These are phyloP conservation scores for Lasius fuliginosus DNA, from an alignment of 2,888 invertebrate species.

Conservation along the genomic window DNA sequence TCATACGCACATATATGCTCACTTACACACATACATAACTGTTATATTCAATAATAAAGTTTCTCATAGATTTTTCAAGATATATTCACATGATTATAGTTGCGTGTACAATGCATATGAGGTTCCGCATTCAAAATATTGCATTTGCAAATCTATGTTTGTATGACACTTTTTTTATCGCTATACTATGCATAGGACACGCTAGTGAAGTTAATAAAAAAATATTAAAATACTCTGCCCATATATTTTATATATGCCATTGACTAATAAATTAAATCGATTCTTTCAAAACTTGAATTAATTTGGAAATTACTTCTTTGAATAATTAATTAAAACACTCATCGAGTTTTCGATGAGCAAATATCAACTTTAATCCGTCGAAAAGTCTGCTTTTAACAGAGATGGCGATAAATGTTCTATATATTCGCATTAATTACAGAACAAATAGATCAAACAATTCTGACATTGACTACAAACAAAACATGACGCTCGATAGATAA, in stretches of 20 bases:
- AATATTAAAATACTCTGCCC: not conserved
- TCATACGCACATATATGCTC: not conserved
- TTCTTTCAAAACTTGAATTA: not conserved
- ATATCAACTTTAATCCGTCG: not conserved
- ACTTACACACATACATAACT: not conserved
- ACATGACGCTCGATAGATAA: not conserved
- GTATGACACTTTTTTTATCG: not conserved
- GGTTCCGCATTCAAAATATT: not conserved
- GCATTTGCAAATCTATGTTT: not conserved
- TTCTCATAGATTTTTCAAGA: not conserved
- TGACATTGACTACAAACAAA: not conserved
- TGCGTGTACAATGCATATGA: not conserved
- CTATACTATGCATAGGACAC: not conserved
- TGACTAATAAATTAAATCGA: not conserved
- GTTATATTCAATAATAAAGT: conserved; percentile 41
- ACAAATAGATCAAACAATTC: not conserved
- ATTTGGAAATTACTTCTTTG: not conserved
- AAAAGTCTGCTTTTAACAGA: not conserved
- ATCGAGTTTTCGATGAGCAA: not conserved
- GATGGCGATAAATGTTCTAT: not conserved
- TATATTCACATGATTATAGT: not conserved
- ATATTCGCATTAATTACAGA: not conserved
- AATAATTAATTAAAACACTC: not conserved
- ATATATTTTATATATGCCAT: not conserved
- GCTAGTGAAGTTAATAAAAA: not conserved